Conservation (phyloP, 2,888 invertebrate species). For the Anthophora plumipes region DNA sequence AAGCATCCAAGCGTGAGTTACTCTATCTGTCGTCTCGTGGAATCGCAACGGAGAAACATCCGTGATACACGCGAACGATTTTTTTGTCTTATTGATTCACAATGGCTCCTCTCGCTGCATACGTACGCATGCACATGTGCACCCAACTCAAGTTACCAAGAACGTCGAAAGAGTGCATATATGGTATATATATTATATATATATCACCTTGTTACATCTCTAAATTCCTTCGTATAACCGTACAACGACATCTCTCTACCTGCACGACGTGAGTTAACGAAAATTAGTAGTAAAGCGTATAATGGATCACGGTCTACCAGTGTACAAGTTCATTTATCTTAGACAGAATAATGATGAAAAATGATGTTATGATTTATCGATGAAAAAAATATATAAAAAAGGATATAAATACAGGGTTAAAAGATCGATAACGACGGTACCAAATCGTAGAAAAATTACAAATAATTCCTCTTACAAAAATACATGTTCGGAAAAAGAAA, state of each 20-base stretch:
- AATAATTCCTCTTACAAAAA: too few relatives aligned
- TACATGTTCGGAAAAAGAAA: too few relatives aligned
- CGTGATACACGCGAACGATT: conserved; percentile 34
- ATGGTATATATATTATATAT: background rate
- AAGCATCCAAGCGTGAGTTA: conserved; percentile 47
- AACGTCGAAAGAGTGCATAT: conserved; percentile 15
- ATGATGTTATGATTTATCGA: background rate
- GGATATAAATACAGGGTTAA: too few relatives aligned
- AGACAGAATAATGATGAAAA: background rate
- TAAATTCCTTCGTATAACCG: background rate
- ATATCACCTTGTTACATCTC: too few relatives aligned
- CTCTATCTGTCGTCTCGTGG: conserved; percentile 19
- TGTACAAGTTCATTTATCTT: background rate
- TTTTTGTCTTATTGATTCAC: conserved; percentile 78
- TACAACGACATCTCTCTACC: background rate
- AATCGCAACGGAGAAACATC: background rate
- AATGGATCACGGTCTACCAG: conserved; percentile 3
- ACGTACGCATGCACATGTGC: conserved; percentile 79
- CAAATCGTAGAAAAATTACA: too few relatives aligned
- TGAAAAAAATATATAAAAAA: too few relatives aligned
- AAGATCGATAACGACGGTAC: too few relatives aligned
- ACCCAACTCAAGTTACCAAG: conserved; percentile 78
- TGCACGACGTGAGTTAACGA: conserved; percentile 16
- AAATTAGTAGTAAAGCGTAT: conserved; percentile 47
- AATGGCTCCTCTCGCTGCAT: conserved; percentile 78